Evolutionary conservation across 2,113 vertebrate species (phyloP).

Genomic region (Urocolius indicus): DNA sequence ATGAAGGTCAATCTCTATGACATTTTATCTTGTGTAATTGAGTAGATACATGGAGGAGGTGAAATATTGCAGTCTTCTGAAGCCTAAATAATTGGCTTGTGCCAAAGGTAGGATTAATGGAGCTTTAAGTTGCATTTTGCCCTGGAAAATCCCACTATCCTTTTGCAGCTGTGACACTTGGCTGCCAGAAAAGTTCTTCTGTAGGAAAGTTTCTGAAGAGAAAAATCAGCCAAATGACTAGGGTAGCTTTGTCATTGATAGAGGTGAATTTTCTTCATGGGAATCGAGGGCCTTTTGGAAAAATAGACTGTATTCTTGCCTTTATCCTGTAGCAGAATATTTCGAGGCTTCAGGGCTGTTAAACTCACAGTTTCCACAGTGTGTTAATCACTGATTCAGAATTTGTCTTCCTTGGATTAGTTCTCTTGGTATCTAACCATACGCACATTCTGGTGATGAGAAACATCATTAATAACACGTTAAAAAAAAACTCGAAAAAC

Average conservation of each 20-base stretch:
- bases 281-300: not conserved
- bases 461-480: too few species aligned
- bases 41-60: not conserved
- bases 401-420: not conserved
- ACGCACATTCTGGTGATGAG: too few species aligned
- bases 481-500: too few species aligned
- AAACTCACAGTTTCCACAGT: not conserved
- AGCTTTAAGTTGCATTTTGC: slow-evolving; percentile 36
- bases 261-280: not conserved
- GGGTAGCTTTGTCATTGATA: not conserved
- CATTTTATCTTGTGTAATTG: slow-evolving; percentile 24
- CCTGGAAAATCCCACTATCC: slow-evolving; percentile 32
- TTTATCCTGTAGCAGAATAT: not conserved
- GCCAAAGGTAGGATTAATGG: slow-evolving; percentile 41
- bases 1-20: not conserved
- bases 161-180: not conserved
- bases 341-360: not conserved
- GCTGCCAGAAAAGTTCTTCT: not conserved
- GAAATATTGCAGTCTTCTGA: slow-evolving; percentile 37
- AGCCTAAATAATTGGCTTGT: not conserved
- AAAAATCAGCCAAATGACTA: not conserved
- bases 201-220: not conserved
- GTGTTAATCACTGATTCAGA: not conserved
- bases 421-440: too few species aligned
- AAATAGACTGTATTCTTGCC: not conserved